phyloP scores from a whole-genome alignment of 2,797 vertebrate species.

The Periophthalmus magnuspinnatus region DNA sequence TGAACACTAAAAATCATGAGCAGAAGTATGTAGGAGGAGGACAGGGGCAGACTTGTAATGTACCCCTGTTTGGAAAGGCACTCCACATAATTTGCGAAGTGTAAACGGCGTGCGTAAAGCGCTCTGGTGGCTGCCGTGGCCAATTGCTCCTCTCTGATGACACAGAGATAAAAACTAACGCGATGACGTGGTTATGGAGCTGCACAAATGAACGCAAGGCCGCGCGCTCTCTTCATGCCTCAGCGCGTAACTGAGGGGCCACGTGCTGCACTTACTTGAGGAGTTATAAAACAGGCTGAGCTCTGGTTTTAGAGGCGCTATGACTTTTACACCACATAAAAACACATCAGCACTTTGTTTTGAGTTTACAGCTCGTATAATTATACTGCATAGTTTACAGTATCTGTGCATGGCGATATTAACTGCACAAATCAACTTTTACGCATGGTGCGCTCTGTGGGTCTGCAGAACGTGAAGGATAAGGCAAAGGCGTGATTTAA shows the following conservation, averaged over 20 bases:
- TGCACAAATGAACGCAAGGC: background rate
- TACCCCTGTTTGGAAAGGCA: background rate
- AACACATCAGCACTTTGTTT: background rate
- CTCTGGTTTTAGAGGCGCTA: background rate
- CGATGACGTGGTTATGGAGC: conserved; percentile 1
- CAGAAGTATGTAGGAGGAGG: too few species aligned
- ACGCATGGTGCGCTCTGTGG: background rate
- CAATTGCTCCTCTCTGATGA: conserved; percentile 17
- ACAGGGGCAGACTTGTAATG: background rate
- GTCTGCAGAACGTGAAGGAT: too few species aligned
- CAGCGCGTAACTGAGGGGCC: conserved; percentile 7
- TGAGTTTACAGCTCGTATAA: background rate
- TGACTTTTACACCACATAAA: conserved; percentile 2
- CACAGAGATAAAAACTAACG: conserved; percentile 8
- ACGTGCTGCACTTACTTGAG: background rate
- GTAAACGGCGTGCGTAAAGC: conserved; percentile 11
- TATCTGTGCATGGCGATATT: background rate
- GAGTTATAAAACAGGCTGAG: background rate
- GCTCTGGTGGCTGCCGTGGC: conserved; percentile 12
- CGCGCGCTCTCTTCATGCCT: background rate
- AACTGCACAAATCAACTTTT: background rate
- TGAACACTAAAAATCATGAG: background rate
- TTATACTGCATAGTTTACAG: too few species aligned
- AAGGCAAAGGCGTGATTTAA: too few species aligned
- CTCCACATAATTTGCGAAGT: conserved; percentile 6